Evolutionary conservation across 2,888 invertebrate genomes (phyloP), one percentile per base, ranked within the genome.

Genomic region (Pyrochroa serraticornis): DNA sequence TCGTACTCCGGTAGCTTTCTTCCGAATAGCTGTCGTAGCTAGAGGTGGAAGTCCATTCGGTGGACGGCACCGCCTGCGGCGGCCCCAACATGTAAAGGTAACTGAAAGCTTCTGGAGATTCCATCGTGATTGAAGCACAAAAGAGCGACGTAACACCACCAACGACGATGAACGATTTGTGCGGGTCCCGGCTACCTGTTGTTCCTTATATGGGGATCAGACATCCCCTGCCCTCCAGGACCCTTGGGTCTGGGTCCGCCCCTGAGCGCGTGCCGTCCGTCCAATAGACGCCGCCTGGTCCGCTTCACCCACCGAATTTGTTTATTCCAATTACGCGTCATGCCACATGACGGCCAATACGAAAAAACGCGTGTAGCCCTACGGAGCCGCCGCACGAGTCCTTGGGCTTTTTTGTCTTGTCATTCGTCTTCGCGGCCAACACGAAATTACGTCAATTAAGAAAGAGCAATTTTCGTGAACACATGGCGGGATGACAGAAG

Each of bases 1-100:
- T 71, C 2, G 71, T 57, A 46, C 68, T 68, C 37, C 68, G 70
- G 60, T 71, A 75, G 45, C 68, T 69, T 42, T 76, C 75, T 46
- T 76, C 76, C 10, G 70, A 69, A 50, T 67, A 71, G 59, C 70
- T 72, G 60, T 76, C 76, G 70, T 75, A 77, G 54, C 73, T 72
- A 30, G 72, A 69, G 7, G 74, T 67, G 33, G 72, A 68, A 3
- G 68, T 65, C 75, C 75, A 75, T 49, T 70, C 66, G 46, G 37
- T 50, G 33, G 57, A 36, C 9, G 54, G 59, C 7, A 44, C 52
- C 6, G 50, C 6, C 32, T 64, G 58, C 41, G 58, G 55, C 8
- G 67, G 62, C 10, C 70, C 64, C 63, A 77, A 61, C 72, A 76
- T 72, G 62, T 76, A 77, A 35, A 77, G 67, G 58, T 75, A 76